Evolutionary conservation across 2,888 invertebrate species (phyloP), one percentile per base, ranked within the genome.

Genomic region (Deroplatys truncata): DNA sequence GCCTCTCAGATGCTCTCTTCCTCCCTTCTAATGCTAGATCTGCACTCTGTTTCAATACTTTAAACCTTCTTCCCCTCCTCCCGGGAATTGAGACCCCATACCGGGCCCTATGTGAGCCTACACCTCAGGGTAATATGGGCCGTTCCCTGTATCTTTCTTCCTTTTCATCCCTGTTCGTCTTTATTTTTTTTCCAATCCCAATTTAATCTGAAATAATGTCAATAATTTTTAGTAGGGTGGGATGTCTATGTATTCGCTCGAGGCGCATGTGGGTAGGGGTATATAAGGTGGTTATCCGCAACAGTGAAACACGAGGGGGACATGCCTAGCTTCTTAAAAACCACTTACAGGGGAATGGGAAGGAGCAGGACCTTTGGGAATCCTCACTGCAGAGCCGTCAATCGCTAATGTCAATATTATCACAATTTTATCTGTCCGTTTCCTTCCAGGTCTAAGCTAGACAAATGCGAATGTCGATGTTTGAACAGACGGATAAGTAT

Each of bases 191-290:
- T 28, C 87, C 92, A 92, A 92, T 92, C 92, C 92, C 91, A 92
- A 92, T 92, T 91, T 92, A 92, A 92, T 92, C 92, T 92, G 90
- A 91, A 91, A 91, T 91, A 91, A 91, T 91, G 91, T 91, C 91
- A 92, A 92, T 92, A 92, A 91, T 92, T 92, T 91, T 89, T 90
- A 90, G 91, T 90, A 83, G 87, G 87, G 31, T 25, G 20, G 43
- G 28, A 56, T 28, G 49, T 72, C 56, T 72, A 20, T 72, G 56
- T 72, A 72, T 72, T 72, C 56, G 56, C 56, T 7, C 20, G 20
- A 72, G 56, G 56, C 56, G 56, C 20, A 28, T 49, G 49, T 28
- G 86, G 86, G 28, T 28, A 56, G 56, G 49, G 29, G 86, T 90
- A 31, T 83, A 84, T 90, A 90, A 90, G 90, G 86, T 82, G 90